A percentile compares a stretch with the other conserved stretches of the same genome.
Conservation (phyloP, 2,797 vertebrate genomes). For the Anguilla megastoma region DNA sequence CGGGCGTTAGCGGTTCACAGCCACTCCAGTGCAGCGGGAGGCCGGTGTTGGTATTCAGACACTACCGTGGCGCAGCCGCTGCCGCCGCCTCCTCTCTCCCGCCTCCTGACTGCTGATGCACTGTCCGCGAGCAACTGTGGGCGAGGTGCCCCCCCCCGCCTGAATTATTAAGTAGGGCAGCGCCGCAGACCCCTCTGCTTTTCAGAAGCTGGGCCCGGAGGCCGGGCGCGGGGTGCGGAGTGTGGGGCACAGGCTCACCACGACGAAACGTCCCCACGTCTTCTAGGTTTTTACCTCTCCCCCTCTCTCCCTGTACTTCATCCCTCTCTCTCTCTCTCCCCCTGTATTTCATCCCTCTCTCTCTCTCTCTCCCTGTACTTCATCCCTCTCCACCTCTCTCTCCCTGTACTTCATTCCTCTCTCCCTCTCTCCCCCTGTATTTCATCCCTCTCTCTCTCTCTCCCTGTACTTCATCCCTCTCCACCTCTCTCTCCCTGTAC, state of each 20-base stretch:
- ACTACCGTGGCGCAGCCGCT: background rate
- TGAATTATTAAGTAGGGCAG: background rate
- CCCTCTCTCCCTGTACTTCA: background rate
- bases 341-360: background rate
- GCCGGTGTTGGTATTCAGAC: background rate
- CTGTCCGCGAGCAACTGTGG: background rate
- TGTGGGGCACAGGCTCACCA: too few relatives aligned
- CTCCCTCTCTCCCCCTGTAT: too few relatives aligned
- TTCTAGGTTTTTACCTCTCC: background rate
- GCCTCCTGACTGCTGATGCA: background rate
- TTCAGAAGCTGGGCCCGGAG: background rate
- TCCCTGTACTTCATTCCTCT: too few relatives aligned
- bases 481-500: too few relatives aligned
- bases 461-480: too few relatives aligned
- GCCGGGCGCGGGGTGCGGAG: too few relatives aligned
- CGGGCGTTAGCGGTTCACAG: background rate
- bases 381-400: too few relatives aligned
- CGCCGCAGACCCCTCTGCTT: background rate
- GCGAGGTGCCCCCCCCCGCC: background rate
- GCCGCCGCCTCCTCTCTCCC: background rate
- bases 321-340: background rate
- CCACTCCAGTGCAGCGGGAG: background rate
- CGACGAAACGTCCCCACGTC: background rate
- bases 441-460: too few relatives aligned
- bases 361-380: background rate